Evolutionary conservation across 2,113 vertebrate species (phyloP).

Genomic region (Beaufortia kweichowensis): DNA sequence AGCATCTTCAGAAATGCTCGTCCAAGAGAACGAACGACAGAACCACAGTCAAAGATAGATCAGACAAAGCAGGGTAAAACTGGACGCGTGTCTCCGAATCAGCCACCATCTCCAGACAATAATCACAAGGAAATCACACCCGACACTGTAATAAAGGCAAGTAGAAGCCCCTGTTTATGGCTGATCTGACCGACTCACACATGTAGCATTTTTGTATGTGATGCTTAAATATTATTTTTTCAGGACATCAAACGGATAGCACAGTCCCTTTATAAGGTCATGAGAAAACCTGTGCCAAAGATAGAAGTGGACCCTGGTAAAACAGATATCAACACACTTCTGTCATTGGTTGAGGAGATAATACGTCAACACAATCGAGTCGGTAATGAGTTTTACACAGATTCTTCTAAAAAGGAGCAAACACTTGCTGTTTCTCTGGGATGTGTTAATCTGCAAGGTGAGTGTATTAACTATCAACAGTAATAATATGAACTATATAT

Average conservation of each 20-base stretch:
- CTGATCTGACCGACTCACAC: no score
- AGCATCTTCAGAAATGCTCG: conserved; percentile 87
- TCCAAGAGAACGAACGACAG: conserved; percentile 59
- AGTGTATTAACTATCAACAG: conserved; percentile 9
- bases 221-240: background rate
- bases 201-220: no score
- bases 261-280: conserved; percentile 80
- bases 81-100: conserved; percentile 67
- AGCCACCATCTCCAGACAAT: conserved; percentile 60
- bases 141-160: conserved; percentile 84
- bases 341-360: conserved; percentile 84
- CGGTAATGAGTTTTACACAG: conserved; percentile 70
- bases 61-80: conserved; percentile 67
- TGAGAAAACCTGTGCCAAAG: conserved; percentile 75
- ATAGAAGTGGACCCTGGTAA: conserved; percentile 69
- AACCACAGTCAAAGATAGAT: conserved; percentile 58
- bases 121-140: conserved; percentile 76
- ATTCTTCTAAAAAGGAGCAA: conserved; percentile 70
- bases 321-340: conserved; percentile 81
- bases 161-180: background rate
- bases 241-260: conserved; percentile 88
- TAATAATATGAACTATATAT: background rate
- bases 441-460: conserved; percentile 78
- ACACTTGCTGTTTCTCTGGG: conserved; percentile 71
- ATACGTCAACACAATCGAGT: conserved; percentile 79